These are phyloP conservation scores for Antedon bifida DNA, from an alignment of 35 echinoderm and acorn worm genomes.

Conservation along the genomic window DNA sequence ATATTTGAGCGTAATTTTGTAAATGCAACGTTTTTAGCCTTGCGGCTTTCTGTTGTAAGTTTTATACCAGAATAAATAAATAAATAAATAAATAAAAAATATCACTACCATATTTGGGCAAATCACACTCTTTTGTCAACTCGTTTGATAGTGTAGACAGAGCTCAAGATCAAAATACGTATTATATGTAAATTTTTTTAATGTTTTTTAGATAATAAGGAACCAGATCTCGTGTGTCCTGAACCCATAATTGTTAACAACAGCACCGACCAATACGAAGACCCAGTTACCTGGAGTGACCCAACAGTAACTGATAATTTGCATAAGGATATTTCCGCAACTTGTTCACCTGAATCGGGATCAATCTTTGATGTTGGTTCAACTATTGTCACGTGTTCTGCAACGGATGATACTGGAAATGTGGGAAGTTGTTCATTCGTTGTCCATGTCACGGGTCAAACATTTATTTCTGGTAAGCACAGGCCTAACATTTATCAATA, in stretches of 20 bases:
- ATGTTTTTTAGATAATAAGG: conserved; percentile 11
- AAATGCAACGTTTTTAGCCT: too few relatives aligned
- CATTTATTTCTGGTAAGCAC: not conserved
- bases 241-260: not conserved
- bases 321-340: not conserved
- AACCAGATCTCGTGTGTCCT: not conserved
- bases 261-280: not conserved
- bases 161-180: too few relatives aligned
- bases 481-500: too few relatives aligned
- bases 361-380: conserved; percentile 8
- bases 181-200: too few relatives aligned
- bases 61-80: too few relatives aligned
- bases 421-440: conserved; percentile 5
- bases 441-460: conserved; percentile 1
- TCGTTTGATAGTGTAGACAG: too few relatives aligned
- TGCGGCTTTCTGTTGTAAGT: too few relatives aligned
- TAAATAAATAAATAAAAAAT: too few relatives aligned
- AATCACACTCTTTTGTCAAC: too few relatives aligned
- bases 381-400: conserved; percentile 9
- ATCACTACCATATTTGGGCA: too few relatives aligned
- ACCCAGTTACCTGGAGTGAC: not conserved
- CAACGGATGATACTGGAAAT: conserved; percentile 10
- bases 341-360: not conserved
- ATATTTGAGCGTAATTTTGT: too few relatives aligned
- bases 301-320: conserved; percentile 2